Percentiles rank a stretch among this genome's conserved stretches.
Conservation (phyloP, 2,113 vertebrate genomes). For the Hippotragus niger region DNA sequence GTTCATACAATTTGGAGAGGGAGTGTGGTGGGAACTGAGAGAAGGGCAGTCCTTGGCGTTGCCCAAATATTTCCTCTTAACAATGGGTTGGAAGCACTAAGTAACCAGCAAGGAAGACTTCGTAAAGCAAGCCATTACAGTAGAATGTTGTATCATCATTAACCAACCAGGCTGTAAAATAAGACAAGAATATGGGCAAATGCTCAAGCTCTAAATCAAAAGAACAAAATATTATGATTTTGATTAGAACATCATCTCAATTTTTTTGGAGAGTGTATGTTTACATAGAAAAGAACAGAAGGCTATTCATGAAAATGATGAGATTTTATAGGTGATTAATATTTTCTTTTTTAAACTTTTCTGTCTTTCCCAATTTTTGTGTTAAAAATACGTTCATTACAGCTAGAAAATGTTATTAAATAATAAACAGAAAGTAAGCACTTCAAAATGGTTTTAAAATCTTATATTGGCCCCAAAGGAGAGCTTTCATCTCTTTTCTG, state of each 20-base stretch:
- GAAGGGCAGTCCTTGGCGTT: neutral
- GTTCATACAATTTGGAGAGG: neutral
- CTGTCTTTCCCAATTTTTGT: constrained; percentile 6
- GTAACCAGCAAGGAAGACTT: neutral
- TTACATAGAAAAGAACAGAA: constrained; percentile 2
- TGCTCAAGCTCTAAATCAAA: neutral
- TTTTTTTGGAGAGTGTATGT: neutral
- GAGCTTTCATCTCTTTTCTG: constrained; percentile 41
- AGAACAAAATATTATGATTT: neutral
- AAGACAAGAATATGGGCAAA: neutral
- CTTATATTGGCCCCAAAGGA: neutral
- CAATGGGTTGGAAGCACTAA: neutral
- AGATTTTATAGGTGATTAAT: neutral
- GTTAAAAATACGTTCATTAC: neutral
- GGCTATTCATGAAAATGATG: neutral
- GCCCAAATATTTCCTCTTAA: neutral
- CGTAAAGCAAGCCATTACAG: neutral
- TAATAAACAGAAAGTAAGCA: constrained; percentile 25
- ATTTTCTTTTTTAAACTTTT: neutral
- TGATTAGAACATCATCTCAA: neutral
- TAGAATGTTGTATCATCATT: neutral
- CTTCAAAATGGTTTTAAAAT: constrained; percentile 6
- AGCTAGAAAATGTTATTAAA: constrained; percentile 13
- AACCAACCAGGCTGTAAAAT: neutral
- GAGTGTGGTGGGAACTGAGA: neutral